These are phyloP conservation scores for Elaphurus davidianus DNA, from an alignment of 2,113 vertebrate species.

Conservation along the genomic window DNA sequence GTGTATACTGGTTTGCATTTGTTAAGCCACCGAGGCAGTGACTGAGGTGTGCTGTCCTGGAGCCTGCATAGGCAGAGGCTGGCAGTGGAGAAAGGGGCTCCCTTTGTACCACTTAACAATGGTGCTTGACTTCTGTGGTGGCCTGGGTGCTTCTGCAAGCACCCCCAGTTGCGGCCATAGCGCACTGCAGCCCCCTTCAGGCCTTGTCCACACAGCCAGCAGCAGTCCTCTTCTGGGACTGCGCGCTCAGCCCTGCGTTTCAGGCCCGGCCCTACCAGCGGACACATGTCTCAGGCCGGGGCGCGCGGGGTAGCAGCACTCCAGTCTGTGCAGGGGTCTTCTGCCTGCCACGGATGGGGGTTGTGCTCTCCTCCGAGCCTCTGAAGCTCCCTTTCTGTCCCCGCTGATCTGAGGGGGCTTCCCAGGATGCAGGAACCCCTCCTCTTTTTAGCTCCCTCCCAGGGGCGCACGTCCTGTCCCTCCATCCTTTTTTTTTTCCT, in stretches of 20 bases:
- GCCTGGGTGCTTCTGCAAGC: neutral
- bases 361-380: neutral
- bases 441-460: neutral
- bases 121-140: neutral
- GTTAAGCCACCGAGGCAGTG: neutral
- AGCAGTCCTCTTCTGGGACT: neutral
- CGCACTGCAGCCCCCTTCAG: neutral
- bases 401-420: neutral
- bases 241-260: neutral
- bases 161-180: neutral
- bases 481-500: neutral
- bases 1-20: neutral
- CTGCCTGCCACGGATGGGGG: neutral
- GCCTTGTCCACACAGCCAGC: neutral
- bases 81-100: neutral
- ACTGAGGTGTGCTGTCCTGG: neutral
- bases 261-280: rapidly evolving
- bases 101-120: neutral
- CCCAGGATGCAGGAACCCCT: neutral
- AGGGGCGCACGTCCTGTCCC: rapidly evolving
- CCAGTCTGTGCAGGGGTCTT: neutral
- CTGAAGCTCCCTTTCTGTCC: neutral
- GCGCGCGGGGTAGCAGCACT: rapidly evolving
- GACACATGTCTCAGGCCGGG: neutral
- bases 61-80: neutral